phyloP scores from a whole-genome alignment of 2,113 vertebrate genomes.

The Pipa parva region DNA sequence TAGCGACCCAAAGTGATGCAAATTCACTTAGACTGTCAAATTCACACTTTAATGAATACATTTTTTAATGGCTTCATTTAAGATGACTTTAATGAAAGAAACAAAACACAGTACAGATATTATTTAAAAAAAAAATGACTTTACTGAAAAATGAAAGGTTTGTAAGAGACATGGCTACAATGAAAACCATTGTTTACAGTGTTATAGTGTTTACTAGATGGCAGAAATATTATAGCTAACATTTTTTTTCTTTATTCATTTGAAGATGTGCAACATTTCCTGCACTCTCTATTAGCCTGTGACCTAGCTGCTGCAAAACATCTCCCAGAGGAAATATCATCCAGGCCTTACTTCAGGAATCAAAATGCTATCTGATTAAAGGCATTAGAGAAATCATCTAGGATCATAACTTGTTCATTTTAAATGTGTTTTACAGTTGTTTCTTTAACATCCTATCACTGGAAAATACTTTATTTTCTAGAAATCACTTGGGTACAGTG shows the following conservation, averaged over 20 bases:
- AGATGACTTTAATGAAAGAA: neutral
- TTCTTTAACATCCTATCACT: neutral
- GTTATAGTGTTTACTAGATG: slow-evolving; percentile 18
- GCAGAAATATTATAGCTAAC: slow-evolving; percentile 12
- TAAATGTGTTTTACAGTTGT: slow-evolving; percentile 13
- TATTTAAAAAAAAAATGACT: too few species aligned
- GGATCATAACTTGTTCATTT: slow-evolving; percentile 8
- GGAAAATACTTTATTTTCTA: too few species aligned
- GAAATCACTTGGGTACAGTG: too few species aligned
- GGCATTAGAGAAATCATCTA: slow-evolving; percentile 16
- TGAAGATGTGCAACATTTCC: slow-evolving; percentile 26
- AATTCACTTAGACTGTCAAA: too few species aligned
- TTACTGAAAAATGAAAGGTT: too few species aligned
- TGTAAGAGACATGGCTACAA: too few species aligned
- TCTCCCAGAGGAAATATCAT: slow-evolving; percentile 22
- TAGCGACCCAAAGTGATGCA: too few species aligned
- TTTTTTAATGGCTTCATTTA: too few species aligned
- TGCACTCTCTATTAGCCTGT: slow-evolving; percentile 27
- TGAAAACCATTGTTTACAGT: too few species aligned
- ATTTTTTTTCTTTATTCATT: slow-evolving; percentile 22
- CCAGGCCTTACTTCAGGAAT: slow-evolving; percentile 6
- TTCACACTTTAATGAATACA: too few species aligned
- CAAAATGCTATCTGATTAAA: slow-evolving; percentile 21
- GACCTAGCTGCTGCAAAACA: slow-evolving; percentile 27
- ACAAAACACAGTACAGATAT: neutral